A percentile compares a stretch with the other conserved stretches of the same genome.
Evolutionary conservation across 2,888 invertebrate genomes (phyloP).

Genomic region (Leptothorax acervorum): DNA sequence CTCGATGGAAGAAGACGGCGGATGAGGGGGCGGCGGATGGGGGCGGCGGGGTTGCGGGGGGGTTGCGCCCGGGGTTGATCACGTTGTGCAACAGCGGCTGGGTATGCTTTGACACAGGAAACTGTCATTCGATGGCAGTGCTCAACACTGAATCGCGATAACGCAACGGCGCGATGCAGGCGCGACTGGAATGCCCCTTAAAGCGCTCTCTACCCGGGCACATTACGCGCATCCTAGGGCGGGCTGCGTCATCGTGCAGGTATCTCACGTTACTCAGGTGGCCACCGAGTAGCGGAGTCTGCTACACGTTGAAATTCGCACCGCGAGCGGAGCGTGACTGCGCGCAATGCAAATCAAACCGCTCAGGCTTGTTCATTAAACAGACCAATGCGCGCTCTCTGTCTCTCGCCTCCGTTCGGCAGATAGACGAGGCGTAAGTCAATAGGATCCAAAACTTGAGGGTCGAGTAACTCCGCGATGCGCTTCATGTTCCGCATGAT

Average conservation of each 20-base stretch:
- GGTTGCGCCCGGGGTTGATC: constrained; percentile 37
- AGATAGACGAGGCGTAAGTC: constrained; percentile 34
- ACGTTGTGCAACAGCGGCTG: constrained; percentile 40
- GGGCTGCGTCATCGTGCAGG: constrained; percentile 36
- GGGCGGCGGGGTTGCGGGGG: not conserved
- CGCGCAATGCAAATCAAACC: constrained; percentile 49
- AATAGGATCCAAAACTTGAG: constrained; percentile 33
- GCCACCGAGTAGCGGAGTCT: constrained; percentile 39
- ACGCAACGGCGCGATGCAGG: constrained; percentile 52
- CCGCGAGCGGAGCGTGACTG: constrained; percentile 39
- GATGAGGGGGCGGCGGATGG: not conserved
- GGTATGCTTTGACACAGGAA: constrained; percentile 73
- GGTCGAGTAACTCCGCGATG: not conserved
- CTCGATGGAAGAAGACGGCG: constrained; percentile 25
- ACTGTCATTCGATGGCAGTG: constrained; percentile 63
- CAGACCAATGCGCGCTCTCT: constrained; percentile 17
- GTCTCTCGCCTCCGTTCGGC: not conserved
- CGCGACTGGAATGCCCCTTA: constrained; percentile 60
- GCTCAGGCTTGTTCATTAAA: constrained; percentile 45
- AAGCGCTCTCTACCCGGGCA: constrained; percentile 40
- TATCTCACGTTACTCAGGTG: constrained; percentile 55
- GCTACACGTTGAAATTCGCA: constrained; percentile 51
- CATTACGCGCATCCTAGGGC: constrained; percentile 45
- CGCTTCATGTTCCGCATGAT: constrained; percentile 16
- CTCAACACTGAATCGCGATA: constrained; percentile 61